phyloP scores from a whole-genome alignment of 2,888 invertebrate genomes.

The Aleiodes alternator region DNA sequence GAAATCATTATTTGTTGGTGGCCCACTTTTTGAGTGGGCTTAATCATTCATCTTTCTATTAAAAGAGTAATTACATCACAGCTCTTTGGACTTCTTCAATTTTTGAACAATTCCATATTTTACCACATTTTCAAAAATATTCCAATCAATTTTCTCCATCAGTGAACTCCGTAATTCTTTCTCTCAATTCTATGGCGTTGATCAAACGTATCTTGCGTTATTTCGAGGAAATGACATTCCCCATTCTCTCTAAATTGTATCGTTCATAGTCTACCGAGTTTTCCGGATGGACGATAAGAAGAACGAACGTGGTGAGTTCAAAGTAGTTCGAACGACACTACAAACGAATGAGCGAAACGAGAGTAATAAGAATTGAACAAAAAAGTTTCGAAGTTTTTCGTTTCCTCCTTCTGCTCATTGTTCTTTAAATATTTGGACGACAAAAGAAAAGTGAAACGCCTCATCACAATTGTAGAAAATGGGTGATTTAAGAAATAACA shows the following conservation, averaged over 20 bases:
- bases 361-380: neutral
- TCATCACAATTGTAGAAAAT: no score
- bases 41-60: neutral
- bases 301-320: slow-evolving; percentile 31
- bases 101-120: no score
- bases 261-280: slow-evolving; percentile 1
- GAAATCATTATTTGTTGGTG: no score
- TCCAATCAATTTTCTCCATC: no score
- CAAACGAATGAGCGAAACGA: slow-evolving; percentile 8
- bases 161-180: slow-evolving; percentile 5
- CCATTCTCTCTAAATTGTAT: neutral
- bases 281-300: slow-evolving; percentile 29
- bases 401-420: neutral
- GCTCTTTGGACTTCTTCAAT: no score
- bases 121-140: no score
- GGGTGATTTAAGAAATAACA: no score
- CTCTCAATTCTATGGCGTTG: neutral
- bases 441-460: no score
- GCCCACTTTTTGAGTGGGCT: no score
- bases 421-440: no score
- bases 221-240: neutral
- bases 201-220: neutral
- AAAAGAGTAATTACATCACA: no score
- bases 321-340: slow-evolving; percentile 22
- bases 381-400: neutral